A percentile compares a stretch with the other conserved stretches of the same genome.
phyloP scores from a whole-genome alignment of 2,113 vertebrate species.

The Epinephelus cyanopodus region DNA sequence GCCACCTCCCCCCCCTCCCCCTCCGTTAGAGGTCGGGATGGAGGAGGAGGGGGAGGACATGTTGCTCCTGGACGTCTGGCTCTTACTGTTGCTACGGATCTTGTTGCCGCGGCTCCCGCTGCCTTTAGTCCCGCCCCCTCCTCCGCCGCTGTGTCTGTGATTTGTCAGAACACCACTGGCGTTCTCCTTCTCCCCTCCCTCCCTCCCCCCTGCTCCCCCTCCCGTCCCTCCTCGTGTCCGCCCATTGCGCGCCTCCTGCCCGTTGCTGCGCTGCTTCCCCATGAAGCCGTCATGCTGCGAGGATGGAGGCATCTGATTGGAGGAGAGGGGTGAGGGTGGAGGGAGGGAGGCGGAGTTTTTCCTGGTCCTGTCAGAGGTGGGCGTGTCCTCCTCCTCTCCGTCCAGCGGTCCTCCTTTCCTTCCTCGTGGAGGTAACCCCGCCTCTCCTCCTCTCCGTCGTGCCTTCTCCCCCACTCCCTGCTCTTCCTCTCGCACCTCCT shows the following conservation, averaged over 20 bases:
- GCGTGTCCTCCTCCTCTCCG: slow-evolving; percentile 71
- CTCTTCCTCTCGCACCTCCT: slow-evolving; percentile 79
- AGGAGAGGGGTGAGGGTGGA: slow-evolving; percentile 83
- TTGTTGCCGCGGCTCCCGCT: slow-evolving; percentile 75
- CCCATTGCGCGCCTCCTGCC: slow-evolving; percentile 83
- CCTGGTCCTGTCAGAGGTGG: slow-evolving; percentile 63
- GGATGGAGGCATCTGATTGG: slow-evolving; percentile 79
- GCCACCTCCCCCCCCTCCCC: slow-evolving; percentile 55
- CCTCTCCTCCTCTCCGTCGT: slow-evolving; percentile 64
- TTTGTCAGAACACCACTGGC: slow-evolving; percentile 69
- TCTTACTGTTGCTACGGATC: slow-evolving; percentile 76
- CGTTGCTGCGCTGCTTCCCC: slow-evolving; percentile 82
- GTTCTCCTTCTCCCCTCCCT: slow-evolving; percentile 82
- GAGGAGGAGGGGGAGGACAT: slow-evolving; percentile 57
- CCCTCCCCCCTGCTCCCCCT: slow-evolving; percentile 58
- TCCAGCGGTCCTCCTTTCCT: slow-evolving; percentile 73
- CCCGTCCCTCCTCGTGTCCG: slow-evolving; percentile 72
- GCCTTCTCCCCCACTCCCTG: slow-evolving; percentile 63
- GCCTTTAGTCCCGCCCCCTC: slow-evolving; percentile 65
- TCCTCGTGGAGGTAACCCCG: slow-evolving; percentile 62
- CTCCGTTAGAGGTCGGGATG: slow-evolving; percentile 76
- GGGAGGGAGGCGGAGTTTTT: slow-evolving; percentile 75
- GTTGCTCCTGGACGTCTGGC: slow-evolving; percentile 50
- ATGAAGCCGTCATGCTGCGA: slow-evolving; percentile 68
- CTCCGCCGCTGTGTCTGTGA: slow-evolving; percentile 77